Conservation (phyloP, 1,140 invertebrate species). For the Drosophila bocki region DNA sequence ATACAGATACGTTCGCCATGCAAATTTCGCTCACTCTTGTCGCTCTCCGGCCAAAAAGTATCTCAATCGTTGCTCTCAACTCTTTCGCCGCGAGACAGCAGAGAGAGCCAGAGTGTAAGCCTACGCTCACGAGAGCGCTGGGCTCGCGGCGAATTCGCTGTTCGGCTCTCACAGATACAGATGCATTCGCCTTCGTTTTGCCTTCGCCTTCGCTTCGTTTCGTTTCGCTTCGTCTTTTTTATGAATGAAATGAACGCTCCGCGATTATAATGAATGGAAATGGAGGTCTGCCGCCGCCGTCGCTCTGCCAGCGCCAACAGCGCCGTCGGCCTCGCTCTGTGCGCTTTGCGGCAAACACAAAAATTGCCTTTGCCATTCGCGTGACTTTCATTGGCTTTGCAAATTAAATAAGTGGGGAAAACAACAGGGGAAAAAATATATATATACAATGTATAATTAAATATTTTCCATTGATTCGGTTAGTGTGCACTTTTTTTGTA, state of each 20-base stretch:
- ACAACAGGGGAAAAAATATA: neutral
- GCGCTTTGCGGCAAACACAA: constrained; percentile 56
- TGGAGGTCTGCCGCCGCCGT: constrained; percentile 57
- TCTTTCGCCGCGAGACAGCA: constrained; percentile 23
- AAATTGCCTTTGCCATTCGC: constrained; percentile 41
- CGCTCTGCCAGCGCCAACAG: constrained; percentile 9
- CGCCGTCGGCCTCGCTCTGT: constrained; percentile 26
- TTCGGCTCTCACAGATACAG: constrained; percentile 15
- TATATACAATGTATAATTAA: constrained; percentile 16
- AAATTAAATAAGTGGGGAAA: constrained; percentile 44
- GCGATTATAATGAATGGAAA: constrained; percentile 75
- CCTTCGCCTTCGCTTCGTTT: constrained; percentile 53
- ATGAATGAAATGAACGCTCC: constrained; percentile 73
- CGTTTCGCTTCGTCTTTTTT: constrained; percentile 75
- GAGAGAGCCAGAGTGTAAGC: neutral
- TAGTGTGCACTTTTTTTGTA: constrained; percentile 42
- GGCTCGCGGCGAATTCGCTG: constrained; percentile 44
- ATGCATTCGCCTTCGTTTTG: constrained; percentile 37
- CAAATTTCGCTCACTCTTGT: constrained; percentile 28
- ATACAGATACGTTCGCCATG: constrained; percentile 33
- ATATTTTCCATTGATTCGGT: constrained; percentile 27
- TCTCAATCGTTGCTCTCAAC: constrained; percentile 39
- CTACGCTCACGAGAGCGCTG: neutral
- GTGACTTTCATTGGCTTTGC: constrained; percentile 46
- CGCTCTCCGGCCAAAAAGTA: constrained; percentile 17